phyloP scores from a whole-genome alignment of 92 coral and sea anemone species.

The Phenganax stokvisi region DNA sequence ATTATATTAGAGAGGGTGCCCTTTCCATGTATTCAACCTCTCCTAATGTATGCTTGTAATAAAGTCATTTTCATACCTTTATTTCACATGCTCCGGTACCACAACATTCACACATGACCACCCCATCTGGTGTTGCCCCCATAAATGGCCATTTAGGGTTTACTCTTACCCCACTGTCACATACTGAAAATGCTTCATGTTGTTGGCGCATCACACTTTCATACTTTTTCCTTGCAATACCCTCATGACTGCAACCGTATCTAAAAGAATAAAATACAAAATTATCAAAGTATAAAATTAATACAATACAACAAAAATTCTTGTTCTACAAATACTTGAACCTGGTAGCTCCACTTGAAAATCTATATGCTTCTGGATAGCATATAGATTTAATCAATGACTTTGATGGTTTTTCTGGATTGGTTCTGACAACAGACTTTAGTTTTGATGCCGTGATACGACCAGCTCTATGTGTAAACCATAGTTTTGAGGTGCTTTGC shows the following conservation, averaged over 20 bases:
- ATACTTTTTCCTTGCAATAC: slow-evolving; percentile 32
- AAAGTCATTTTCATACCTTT: slow-evolving; percentile 30
- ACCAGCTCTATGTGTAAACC: slow-evolving; percentile 4
- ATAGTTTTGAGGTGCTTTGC: not conserved
- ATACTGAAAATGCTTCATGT: slow-evolving; percentile 23
- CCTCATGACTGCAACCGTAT: slow-evolving; percentile 50
- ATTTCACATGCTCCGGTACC: slow-evolving; percentile 48
- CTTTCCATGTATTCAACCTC: not conserved
- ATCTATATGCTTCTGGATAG: slow-evolving; percentile 2
- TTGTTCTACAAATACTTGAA: not conserved
- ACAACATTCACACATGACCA: slow-evolving; percentile 36
- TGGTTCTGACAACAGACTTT: not conserved
- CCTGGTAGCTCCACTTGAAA: slow-evolving; percentile 15
- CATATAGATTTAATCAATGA: not conserved
- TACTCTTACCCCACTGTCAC: slow-evolving; percentile 30
- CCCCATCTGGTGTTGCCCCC: slow-evolving; percentile 50
- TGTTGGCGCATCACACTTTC: slow-evolving; percentile 4
- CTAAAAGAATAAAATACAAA: slow-evolving; percentile 27
- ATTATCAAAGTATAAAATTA: slow-evolving; percentile 1
- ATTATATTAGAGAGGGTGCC: not conserved
- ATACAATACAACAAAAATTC: not conserved
- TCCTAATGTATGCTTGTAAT: slow-evolving; percentile 7
- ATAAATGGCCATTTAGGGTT: slow-evolving; percentile 40
- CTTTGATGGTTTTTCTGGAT: not conserved
- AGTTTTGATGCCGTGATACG: not conserved